Evolutionary conservation across 2,888 invertebrate species (phyloP).

Genomic region (Pseudococcus viburni): DNA sequence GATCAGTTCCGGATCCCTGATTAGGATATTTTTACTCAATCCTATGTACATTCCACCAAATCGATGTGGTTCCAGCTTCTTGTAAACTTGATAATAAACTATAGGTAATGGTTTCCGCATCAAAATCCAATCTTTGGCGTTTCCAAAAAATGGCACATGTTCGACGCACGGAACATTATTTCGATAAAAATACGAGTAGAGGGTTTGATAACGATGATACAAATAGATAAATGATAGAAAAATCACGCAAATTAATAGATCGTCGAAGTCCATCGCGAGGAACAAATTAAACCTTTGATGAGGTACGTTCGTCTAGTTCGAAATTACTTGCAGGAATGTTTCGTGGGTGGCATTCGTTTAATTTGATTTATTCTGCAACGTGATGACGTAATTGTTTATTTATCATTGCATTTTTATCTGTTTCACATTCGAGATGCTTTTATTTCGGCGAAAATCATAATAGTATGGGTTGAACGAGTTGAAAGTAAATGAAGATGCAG

Average conservation of each 20-base stretch:
- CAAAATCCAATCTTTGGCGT: constrained; percentile 28
- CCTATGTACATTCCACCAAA: constrained; percentile 5
- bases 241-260: neutral
- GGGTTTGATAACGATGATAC: neutral
- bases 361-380: neutral
- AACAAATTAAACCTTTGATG: neutral
- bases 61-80: constrained; percentile 35
- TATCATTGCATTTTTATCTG: neutral
- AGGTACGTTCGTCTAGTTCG: neutral
- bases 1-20: constrained; percentile 39
- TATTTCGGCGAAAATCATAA: neutral
- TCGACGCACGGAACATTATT: neutral
- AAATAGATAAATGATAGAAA: neutral
- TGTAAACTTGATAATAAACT: constrained; percentile 19
- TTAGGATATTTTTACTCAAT: neutral
- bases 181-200: neutral
- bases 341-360: neutral
- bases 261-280: neutral
- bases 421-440: neutral
- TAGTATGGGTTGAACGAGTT: neutral
- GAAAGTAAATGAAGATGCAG: neutral
- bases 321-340: neutral
- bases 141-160: neutral
- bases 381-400: neutral
- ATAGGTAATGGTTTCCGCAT: constrained; percentile 8